Conservation (phyloP, 1,140 invertebrate genomes). For the Eupeodes corollae region DNA sequence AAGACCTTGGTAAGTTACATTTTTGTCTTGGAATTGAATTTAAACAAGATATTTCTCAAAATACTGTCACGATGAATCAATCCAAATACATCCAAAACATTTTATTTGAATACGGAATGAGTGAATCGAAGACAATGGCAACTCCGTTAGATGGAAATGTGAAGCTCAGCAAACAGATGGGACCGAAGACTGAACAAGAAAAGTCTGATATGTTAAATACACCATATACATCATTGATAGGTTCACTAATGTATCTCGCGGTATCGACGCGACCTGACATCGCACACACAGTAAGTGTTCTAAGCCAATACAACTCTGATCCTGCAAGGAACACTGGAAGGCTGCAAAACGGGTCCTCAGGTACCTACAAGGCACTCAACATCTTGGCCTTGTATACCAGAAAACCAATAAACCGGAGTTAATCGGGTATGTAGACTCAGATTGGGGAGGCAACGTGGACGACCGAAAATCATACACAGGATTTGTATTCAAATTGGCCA, state of each 20-base stretch:
- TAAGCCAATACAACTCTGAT: constrained; percentile 22
- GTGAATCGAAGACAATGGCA: neutral
- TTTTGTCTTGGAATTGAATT: neutral
- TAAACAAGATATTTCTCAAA: neutral
- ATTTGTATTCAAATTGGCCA: constrained; percentile 13
- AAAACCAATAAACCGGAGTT: neutral
- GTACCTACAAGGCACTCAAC: constrained; percentile 3
- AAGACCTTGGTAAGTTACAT: neutral
- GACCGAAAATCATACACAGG: constrained; percentile 9
- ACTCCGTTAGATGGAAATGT: neutral
- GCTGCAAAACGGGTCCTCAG: constrained; percentile 7
- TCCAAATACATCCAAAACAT: neutral
- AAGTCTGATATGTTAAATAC: neutral
- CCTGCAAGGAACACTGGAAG: constrained; percentile 17
- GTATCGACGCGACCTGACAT: constrained; percentile 34
- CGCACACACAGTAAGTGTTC: constrained; percentile 21
- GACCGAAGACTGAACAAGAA: neutral
- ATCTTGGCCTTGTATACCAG: neutral
- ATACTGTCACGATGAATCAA: neutral
- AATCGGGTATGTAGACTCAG: constrained; percentile 7
- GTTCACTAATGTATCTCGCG: constrained; percentile 30
- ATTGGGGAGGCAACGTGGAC: neutral
- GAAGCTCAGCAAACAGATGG: neutral
- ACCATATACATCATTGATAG: constrained; percentile 17
- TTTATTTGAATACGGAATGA: neutral